Percentiles rank a stretch among this genome's conserved stretches.
Evolutionary conservation across 2,888 invertebrate genomes (phyloP).

Genomic region (Caenorhabditis sp.): DNA sequence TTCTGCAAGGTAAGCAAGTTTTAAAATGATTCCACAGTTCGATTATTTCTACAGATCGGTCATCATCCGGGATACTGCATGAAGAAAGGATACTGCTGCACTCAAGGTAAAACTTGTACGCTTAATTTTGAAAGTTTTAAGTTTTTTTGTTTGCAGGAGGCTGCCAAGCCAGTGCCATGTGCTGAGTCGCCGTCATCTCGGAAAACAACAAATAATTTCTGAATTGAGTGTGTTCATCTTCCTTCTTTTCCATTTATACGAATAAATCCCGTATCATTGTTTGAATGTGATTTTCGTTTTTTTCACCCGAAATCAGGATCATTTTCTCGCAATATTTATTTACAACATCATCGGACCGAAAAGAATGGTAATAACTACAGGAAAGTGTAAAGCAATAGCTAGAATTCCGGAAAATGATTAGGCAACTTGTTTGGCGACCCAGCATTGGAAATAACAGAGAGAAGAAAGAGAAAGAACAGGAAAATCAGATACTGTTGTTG

Average conservation of each 20-base stretch:
- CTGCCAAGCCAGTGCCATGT: constrained; percentile 63
- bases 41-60: constrained; percentile 51
- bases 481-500: constrained; percentile 34
- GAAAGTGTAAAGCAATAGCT: constrained; percentile 58
- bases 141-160: constrained; percentile 50
- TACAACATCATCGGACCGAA: constrained; percentile 27
- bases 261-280: constrained; percentile 50
- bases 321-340: constrained; percentile 33
- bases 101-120: constrained; percentile 37
- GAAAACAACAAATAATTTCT: not conserved
- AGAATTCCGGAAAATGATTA: constrained; percentile 59
- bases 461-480: constrained; percentile 27
- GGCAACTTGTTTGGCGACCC: constrained; percentile 66
- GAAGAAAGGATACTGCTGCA: constrained; percentile 66
- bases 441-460: constrained; percentile 30
- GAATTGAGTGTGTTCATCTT: constrained; percentile 15
- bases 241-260: not conserved
- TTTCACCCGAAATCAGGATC: not conserved
- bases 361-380: constrained; percentile 1
- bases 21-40: not conserved
- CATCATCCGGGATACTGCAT: constrained; percentile 62
- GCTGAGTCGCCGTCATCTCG: constrained; percentile 14
- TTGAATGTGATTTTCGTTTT: constrained; percentile 23
- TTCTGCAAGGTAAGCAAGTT: constrained; percentile 63
- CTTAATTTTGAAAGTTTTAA: not conserved